These are phyloP conservation scores for Colistium nudipinnis DNA, from an alignment of 2,113 vertebrate genomes.

Conservation along the genomic window DNA sequence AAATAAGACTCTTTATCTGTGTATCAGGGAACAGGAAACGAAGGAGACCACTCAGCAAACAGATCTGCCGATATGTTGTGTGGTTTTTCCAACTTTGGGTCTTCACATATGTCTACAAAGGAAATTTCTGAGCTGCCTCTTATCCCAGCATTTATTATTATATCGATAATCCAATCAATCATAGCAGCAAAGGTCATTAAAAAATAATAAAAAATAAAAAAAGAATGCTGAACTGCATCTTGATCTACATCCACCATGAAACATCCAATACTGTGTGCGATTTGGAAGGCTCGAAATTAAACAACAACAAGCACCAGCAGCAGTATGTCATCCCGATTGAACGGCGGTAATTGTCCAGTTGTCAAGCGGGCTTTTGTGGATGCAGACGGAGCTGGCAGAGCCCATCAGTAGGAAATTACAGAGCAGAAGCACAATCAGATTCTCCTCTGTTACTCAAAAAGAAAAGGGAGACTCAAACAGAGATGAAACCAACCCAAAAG, in stretches of 20 bases:
- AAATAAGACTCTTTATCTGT: constrained; percentile 55
- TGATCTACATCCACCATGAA: constrained; percentile 50
- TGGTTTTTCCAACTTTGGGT: constrained; percentile 25
- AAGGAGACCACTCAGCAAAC: constrained; percentile 42
- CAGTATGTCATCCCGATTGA: constrained; percentile 68
- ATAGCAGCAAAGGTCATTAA: constrained; percentile 2
- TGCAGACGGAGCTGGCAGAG: constrained; percentile 71
- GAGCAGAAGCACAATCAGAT: constrained; percentile 73
- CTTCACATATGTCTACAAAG: constrained; percentile 17
- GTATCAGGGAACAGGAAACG: constrained; percentile 48
- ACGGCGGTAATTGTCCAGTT: constrained; percentile 78
- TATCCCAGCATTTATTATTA: constrained; percentile 29
- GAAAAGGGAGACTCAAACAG: constrained; percentile 56
- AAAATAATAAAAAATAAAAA: too few relatives aligned
- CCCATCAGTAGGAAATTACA: constrained; percentile 82
- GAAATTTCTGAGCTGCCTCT: constrained; percentile 32
- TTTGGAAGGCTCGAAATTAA: constrained; percentile 52
- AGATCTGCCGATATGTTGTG: neutral
- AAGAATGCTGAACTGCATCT: constrained; percentile 42
- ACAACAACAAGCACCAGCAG: constrained; percentile 49
- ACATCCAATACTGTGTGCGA: constrained; percentile 37
- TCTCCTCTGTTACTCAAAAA: constrained; percentile 74
- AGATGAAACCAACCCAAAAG: constrained; percentile 62
- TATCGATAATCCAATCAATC: constrained; percentile 46
- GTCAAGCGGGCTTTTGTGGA: constrained; percentile 79